A percentile compares a stretch with the other conserved stretches of the same genome.
These are phyloP conservation scores for Cerceris ruficornis DNA, from an alignment of 2,888 invertebrate species.

Conservation along the genomic window DNA sequence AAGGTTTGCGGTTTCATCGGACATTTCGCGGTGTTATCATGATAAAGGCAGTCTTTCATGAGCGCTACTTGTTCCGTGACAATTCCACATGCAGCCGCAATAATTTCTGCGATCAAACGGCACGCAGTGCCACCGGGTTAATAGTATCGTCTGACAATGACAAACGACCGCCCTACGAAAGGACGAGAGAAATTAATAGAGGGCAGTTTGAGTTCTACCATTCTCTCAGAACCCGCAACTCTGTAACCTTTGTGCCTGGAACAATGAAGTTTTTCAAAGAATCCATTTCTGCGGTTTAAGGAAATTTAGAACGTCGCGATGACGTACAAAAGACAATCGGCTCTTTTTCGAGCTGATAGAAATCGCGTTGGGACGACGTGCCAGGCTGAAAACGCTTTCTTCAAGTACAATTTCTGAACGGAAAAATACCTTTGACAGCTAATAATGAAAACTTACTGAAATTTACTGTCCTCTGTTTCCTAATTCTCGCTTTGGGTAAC, in stretches of 20 bases:
- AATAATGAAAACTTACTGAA: too few species aligned
- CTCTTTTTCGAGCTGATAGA: neutral
- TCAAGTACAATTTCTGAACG: too few species aligned
- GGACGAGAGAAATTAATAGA: conserved; percentile 48
- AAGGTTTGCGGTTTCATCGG: neutral
- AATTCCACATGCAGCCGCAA: conserved; percentile 49
- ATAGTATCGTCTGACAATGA: conserved; percentile 57
- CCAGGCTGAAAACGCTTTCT: too few species aligned
- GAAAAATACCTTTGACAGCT: too few species aligned
- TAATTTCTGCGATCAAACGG: conserved; percentile 59
- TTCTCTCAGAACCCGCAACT: conserved; percentile 6
- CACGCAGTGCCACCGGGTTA: conserved; percentile 45
- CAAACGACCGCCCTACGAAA: conserved; percentile 47
- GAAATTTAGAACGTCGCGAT: neutral
- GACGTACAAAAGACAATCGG: neutral
- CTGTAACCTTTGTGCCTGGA: neutral
- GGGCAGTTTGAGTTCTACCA: conserved; percentile 13
- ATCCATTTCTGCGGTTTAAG: conserved; percentile 29
- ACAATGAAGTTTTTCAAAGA: conserved; percentile 3
- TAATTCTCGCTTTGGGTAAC: too few species aligned
- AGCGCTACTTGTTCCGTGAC: conserved; percentile 42
- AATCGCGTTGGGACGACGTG: neutral
- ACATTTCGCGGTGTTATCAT: conserved; percentile 7
- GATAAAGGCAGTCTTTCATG: conserved; percentile 36
- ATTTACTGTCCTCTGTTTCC: too few species aligned